These are phyloP conservation scores for Iphiclides podalirius DNA, from an alignment of 2,888 invertebrate species.

Conservation along the genomic window DNA sequence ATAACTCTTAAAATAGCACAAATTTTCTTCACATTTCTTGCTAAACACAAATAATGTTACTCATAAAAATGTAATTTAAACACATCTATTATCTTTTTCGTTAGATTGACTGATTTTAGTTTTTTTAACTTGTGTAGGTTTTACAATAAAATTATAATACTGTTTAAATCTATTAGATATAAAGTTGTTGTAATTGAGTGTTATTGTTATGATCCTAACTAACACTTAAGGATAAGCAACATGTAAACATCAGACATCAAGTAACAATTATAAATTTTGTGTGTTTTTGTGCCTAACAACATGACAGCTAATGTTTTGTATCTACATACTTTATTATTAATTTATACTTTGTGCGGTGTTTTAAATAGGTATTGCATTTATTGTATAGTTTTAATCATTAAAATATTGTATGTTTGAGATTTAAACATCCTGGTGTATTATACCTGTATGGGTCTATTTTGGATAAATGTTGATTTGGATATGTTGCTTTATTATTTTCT, in stretches of 20 bases:
- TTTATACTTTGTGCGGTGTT: not conserved
- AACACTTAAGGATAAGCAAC: no score
- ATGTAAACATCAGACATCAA: no score
- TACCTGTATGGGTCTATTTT: not conserved
- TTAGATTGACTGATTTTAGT: no score
- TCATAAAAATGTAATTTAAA: not conserved
- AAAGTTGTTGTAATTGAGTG: no score
- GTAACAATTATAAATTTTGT: no score
- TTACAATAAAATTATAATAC: no score
- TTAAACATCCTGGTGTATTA: slow-evolving; percentile 5
- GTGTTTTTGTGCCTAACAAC: no score
- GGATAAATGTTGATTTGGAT: slow-evolving; percentile 9
- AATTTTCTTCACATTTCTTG: not conserved
- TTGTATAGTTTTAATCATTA: slow-evolving; percentile 4
- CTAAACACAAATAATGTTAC: not conserved
- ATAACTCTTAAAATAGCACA: not conserved
- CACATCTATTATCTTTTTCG: not conserved
- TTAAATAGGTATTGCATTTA: not conserved
- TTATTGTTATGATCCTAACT: no score
- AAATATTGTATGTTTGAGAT: not conserved
- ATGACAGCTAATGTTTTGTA: not conserved
- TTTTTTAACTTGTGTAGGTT: not conserved
- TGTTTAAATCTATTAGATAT: no score
- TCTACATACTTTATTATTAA: not conserved
- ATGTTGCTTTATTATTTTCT: slow-evolving; percentile 24